Evolutionary conservation across 2,888 invertebrate genomes (phyloP).

Genomic region (Archips crataeganus): DNA sequence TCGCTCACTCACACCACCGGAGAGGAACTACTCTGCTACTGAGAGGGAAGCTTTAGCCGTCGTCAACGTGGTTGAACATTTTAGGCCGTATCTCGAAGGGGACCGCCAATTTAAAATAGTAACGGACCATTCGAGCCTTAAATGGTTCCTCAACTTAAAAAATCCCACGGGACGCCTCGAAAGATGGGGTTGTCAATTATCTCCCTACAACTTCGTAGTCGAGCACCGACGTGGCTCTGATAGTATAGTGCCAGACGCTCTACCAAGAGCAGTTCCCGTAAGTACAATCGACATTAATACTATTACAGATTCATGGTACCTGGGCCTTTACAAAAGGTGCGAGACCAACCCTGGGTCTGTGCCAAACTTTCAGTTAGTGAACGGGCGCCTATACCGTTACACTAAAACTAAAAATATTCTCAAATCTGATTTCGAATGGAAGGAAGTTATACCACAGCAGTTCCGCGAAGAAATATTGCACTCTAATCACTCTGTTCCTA

Average conservation of each 20-base stretch:
- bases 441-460: neutral
- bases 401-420: neutral
- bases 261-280: neutral
- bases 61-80: neutral
- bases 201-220: slow-evolving; percentile 8
- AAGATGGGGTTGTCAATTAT: slow-evolving; percentile 19
- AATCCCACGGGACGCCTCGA: slow-evolving; percentile 36
- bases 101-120: slow-evolving; percentile 13
- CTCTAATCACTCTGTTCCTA: neutral
- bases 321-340: slow-evolving; percentile 44
- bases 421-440: slow-evolving; percentile 10
- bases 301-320: slow-evolving; percentile 8
- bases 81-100: neutral
- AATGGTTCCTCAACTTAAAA: slow-evolving; percentile 6
- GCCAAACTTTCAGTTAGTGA: slow-evolving; percentile 43
- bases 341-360: slow-evolving; percentile 34
- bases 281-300: neutral
- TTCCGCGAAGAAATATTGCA: neutral
- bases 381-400: slow-evolving; percentile 42
- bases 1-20: neutral
- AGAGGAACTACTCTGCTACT: neutral
- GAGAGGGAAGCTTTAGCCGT: neutral
- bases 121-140: slow-evolving; percentile 30
- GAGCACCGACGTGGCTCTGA: slow-evolving; percentile 22
- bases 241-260: slow-evolving; percentile 28